A percentile compares a stretch with the other conserved stretches of the same genome.
These are phyloP conservation scores for Cerastis leucographa DNA, from an alignment of 2,888 invertebrate species.

Conservation along the genomic window DNA sequence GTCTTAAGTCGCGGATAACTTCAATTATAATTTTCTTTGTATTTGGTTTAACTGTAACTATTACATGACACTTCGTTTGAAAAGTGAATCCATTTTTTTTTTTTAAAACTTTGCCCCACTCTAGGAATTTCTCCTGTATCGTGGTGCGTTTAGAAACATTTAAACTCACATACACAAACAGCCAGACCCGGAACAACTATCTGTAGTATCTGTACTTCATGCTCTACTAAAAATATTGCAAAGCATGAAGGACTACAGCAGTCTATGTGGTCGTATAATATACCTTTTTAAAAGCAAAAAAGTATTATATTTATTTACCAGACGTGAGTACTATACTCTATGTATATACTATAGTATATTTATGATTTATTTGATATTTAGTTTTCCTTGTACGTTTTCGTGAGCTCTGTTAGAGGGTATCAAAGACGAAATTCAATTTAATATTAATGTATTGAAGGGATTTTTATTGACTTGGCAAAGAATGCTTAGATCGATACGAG, in stretches of 20 bases:
- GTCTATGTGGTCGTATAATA: not conserved
- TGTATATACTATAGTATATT: not conserved
- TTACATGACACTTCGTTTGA: not conserved
- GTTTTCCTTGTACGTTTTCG: not conserved
- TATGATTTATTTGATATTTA: not conserved
- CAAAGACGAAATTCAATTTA: conserved; percentile 1
- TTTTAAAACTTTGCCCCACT: too few species aligned
- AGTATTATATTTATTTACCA: not conserved
- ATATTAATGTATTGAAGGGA: not conserved
- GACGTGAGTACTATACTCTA: too few species aligned
- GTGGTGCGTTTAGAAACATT: too few species aligned
- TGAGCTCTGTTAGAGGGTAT: too few species aligned
- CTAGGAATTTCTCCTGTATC: too few species aligned
- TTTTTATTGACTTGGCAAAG: not conserved
- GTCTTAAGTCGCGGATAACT: too few species aligned
- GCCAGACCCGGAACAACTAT: too few species aligned
- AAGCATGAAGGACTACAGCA: not conserved
- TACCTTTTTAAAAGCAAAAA: not conserved
- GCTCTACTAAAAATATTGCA: not conserved
- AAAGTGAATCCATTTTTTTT: not conserved
- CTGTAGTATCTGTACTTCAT: too few species aligned
- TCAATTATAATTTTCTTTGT: not conserved
- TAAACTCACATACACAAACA: too few species aligned
- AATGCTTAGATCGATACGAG: not conserved
- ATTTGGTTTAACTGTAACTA: not conserved